Evolutionary conservation across 1,140 invertebrate species (phyloP).

Genomic region (Cryptotermes secundus): DNA sequence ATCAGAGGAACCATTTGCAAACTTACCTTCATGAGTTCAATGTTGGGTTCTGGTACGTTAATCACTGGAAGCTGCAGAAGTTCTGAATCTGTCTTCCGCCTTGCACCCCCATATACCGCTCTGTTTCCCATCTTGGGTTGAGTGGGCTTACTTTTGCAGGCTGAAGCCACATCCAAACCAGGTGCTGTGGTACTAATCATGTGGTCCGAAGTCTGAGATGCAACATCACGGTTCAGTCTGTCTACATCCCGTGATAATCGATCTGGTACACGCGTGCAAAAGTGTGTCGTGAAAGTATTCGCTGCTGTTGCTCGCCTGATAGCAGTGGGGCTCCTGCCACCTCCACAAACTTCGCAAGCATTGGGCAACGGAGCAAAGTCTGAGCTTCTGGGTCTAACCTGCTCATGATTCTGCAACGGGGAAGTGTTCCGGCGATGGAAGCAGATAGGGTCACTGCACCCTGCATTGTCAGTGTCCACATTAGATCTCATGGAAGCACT

Average conservation of each 20-base stretch:
- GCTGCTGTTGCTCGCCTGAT: conserved; percentile 38
- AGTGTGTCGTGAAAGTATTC: conserved; percentile 47
- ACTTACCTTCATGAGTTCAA: no score
- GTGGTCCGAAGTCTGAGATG: conserved; percentile 52
- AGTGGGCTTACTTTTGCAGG: neutral
- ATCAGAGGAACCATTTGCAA: no score
- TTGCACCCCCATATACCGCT: neutral
- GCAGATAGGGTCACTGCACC: conserved; percentile 47
- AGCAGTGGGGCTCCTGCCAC: conserved; percentile 28
- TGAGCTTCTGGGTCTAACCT: conserved; percentile 33
- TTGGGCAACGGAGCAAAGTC: conserved; percentile 50
- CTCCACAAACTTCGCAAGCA: conserved; percentile 45
- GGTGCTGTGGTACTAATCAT: neutral
- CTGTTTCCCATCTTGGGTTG: conserved; percentile 31
- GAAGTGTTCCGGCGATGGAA: conserved; percentile 39
- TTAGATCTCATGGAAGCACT: neutral
- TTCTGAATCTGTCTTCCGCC: conserved; percentile 31
- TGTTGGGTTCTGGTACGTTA: no score
- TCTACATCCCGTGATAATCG: conserved; percentile 42
- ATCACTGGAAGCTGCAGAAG: conserved; percentile 6
- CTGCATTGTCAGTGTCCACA: no score
- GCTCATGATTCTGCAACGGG: neutral
- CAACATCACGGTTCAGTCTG: conserved; percentile 45
- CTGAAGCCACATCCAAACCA: neutral
- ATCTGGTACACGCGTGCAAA: conserved; percentile 48